Evolutionary conservation across 2,797 vertebrate genomes (phyloP).

Genomic region (Poecilia picta): DNA sequence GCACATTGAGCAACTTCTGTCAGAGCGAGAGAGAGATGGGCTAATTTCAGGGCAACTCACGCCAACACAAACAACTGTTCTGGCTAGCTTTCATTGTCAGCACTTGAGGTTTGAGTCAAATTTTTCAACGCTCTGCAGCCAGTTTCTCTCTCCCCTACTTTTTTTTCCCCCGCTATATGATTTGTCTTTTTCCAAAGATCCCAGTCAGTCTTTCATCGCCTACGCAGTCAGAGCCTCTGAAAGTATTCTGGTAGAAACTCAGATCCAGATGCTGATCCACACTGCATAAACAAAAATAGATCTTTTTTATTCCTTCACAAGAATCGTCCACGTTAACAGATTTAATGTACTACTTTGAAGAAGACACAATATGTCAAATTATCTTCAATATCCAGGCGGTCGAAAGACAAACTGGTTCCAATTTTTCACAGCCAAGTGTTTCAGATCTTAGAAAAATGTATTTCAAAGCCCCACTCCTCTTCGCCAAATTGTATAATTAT

Average conservation of each 20-base stretch:
- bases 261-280: constrained; percentile 58
- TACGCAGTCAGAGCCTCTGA: constrained; percentile 61
- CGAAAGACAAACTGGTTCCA: neutral
- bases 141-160: constrained; percentile 73
- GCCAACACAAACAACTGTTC: constrained; percentile 92
- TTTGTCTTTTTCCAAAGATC: constrained; percentile 74
- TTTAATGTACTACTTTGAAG: constrained; percentile 33
- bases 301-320: constrained; percentile 24
- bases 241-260: constrained; percentile 57
- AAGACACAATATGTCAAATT: constrained; percentile 6
- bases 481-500: neutral
- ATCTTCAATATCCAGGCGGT: neutral
- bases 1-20: constrained; percentile 80
- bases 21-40: constrained; percentile 86
- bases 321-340: constrained; percentile 22
- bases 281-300: constrained; percentile 51
- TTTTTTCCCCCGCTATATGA: constrained; percentile 51
- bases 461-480: neutral
- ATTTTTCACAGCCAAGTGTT: neutral
- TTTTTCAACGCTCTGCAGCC: constrained; percentile 71
- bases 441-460: neutral
- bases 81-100: constrained; percentile 85
- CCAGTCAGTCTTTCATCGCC: constrained; percentile 76
- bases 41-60: constrained; percentile 84
- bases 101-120: constrained; percentile 83